Percentiles rank a stretch among this genome's conserved stretches.
These are phyloP conservation scores for Calameuta filiformis DNA, from an alignment of 2,888 invertebrate genomes.

Conservation along the genomic window DNA sequence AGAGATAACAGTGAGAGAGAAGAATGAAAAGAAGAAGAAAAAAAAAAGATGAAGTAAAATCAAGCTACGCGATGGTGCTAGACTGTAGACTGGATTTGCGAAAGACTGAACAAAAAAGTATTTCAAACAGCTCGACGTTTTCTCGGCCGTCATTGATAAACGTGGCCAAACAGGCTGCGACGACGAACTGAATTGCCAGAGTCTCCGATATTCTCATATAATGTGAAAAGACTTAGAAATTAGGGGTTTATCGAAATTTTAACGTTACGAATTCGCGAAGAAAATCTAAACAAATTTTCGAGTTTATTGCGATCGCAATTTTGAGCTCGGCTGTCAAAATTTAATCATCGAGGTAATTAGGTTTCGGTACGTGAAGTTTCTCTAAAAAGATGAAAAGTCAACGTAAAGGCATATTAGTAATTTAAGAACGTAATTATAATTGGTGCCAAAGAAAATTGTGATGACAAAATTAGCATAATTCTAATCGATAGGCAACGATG, in stretches of 20 bases:
- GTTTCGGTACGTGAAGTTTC: no score
- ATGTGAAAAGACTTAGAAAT: no score
- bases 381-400: no score
- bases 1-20: conserved; percentile 2
- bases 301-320: no score
- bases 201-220: conserved; percentile 1
- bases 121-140: conserved; percentile 6
- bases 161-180: conserved; percentile 18
- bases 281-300: no score
- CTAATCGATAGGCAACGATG: no score
- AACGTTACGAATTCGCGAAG: no score
- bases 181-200: conserved; percentile 19
- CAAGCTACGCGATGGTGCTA: conserved; percentile 52
- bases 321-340: background rate
- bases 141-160: background rate
- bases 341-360: background rate
- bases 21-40: conserved; percentile 24
- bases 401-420: no score
- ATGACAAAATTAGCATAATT: no score
- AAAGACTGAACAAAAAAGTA: conserved; percentile 27
- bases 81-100: conserved; percentile 49
- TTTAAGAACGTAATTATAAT: conserved; percentile 7
- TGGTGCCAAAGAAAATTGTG: conserved; percentile 30
- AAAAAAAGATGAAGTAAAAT: conserved; percentile 10
- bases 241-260: no score